Conservation (phyloP, 2,797 vertebrate species). For the Enteromius paludinosus region DNA sequence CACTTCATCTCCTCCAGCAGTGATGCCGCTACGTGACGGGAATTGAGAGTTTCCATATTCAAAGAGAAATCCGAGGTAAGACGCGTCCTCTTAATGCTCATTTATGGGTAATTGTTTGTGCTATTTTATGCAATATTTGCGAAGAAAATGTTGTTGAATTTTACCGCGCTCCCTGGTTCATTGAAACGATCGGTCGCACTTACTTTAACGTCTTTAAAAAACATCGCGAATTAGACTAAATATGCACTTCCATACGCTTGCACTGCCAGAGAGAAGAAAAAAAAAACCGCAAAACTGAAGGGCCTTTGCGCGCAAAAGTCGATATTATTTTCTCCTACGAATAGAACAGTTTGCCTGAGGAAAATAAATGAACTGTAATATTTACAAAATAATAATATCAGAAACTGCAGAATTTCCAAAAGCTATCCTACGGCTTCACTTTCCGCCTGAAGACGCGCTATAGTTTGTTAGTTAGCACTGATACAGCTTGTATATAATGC, state of each 20-base stretch:
- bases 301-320: slow-evolving; percentile 15
- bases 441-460: slow-evolving; percentile 5
- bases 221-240: background rate
- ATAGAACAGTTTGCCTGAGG: slow-evolving; percentile 12
- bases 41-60: slow-evolving; percentile 71
- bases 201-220: slow-evolving; percentile 3
- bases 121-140: background rate
- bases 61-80: slow-evolving; percentile 76
- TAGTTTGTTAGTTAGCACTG: background rate
- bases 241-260: background rate
- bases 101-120: background rate
- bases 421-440: background rate
- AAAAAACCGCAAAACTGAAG: background rate
- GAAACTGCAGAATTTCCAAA: background rate
- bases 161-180: background rate
- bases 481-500: background rate
- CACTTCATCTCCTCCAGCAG: slow-evolving; percentile 74
- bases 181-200: background rate
- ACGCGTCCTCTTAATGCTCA: background rate
- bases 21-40: slow-evolving; percentile 79
- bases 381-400: background rate
- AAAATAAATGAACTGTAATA: background rate
- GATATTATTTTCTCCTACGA: background rate
- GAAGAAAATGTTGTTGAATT: background rate
- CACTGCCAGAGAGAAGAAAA: background rate